Evolutionary conservation across 2,888 invertebrate genomes (phyloP).

Genomic region (Carabus problematicus): DNA sequence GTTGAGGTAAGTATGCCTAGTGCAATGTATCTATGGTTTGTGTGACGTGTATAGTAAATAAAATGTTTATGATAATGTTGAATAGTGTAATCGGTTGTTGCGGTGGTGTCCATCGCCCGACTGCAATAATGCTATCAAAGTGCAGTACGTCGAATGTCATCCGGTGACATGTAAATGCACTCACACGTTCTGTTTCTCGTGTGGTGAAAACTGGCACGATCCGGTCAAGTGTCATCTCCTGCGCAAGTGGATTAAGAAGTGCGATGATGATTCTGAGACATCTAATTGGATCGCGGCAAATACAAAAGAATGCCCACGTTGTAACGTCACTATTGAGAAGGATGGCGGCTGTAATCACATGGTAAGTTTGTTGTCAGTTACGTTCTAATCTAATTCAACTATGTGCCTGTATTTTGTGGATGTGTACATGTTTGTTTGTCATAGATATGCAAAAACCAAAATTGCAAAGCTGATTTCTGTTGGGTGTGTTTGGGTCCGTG

Average conservation of each 20-base stretch:
- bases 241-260: slow-evolving; percentile 97
- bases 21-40: neutral
- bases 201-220: slow-evolving; percentile 98
- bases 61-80: slow-evolving; percentile 31
- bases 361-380: slow-evolving; percentile 60
- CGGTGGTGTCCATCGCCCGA: slow-evolving; percentile 99
- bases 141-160: slow-evolving; percentile 87
- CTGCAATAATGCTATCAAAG: slow-evolving; percentile 94
- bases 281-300: slow-evolving; percentile 99
- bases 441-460: slow-evolving; percentile 90
- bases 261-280: slow-evolving; percentile 98
- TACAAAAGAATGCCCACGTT: slow-evolving; percentile 98
- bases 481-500: slow-evolving; percentile 99
- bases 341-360: slow-evolving; percentile 99
- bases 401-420: too few species aligned
- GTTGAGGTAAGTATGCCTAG: slow-evolving; percentile 77
- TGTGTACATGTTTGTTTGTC: slow-evolving; percentile 16
- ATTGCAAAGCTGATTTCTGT: slow-evolving; percentile 97
- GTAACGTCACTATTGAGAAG: slow-evolving; percentile 95
- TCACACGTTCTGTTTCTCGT: slow-evolving; percentile 94
- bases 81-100: slow-evolving; percentile 90
- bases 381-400: neutral
- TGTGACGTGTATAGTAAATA: neutral
- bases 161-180: slow-evolving; percentile 93
- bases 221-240: slow-evolving; percentile 94